phyloP scores from a whole-genome alignment of 2,113 vertebrate species.

The Tupaia chinensis region DNA sequence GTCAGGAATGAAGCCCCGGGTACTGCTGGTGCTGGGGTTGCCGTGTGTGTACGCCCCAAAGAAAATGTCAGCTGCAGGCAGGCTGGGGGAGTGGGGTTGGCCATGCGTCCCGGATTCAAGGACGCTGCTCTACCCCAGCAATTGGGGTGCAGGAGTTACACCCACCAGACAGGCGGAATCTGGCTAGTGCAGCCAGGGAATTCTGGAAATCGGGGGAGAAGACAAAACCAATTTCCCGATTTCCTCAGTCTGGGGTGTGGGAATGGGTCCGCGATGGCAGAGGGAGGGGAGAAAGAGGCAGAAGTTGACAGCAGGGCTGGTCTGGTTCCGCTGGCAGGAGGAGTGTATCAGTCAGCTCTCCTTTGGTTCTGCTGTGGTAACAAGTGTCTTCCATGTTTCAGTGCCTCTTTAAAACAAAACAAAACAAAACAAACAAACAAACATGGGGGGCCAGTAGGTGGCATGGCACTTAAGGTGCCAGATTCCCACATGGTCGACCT shows the following conservation, averaged over 20 bases:
- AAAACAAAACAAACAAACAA: too few species aligned
- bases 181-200: not conserved
- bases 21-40: not conserved
- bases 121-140: not conserved
- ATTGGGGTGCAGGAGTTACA: not conserved
- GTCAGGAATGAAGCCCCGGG: fast-evolving
- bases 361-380: not conserved
- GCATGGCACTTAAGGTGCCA: too few species aligned
- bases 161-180: not conserved
- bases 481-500: too few species aligned
- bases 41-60: too few species aligned
- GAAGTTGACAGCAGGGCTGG: fast-evolving
- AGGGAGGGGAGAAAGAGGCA: not conserved
- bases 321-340: too few species aligned
- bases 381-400: not conserved
- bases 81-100: not conserved
- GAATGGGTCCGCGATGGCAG: not conserved
- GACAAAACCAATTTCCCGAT: not conserved
- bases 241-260: not conserved
- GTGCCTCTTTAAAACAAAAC: not conserved
- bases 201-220: not conserved
- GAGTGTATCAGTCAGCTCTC: not conserved
- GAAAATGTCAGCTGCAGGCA: not conserved
- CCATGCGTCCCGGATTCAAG: not conserved
- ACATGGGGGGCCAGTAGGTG: too few species aligned